Conservation (phyloP, 1,140 invertebrate species). For the Leptinotarsa texana region DNA sequence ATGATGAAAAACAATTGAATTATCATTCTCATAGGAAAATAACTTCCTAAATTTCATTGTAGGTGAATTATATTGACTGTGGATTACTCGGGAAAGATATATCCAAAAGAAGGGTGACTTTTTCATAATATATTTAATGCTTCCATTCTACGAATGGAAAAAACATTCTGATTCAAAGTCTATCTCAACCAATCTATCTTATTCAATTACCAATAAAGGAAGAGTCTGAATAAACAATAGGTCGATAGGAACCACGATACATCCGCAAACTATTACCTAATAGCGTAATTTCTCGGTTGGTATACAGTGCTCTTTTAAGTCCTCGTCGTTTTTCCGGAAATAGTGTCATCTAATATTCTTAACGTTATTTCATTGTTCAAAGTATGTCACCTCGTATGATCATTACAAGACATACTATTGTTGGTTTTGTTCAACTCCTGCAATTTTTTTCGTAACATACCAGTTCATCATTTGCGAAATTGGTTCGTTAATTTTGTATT, state of each 20-base stretch:
- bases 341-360: background rate
- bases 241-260: background rate
- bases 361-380: slow-evolving; percentile 13
- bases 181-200: too few species aligned
- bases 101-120: too few species aligned
- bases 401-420: background rate
- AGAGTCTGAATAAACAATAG: background rate
- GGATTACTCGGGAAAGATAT: too few species aligned
- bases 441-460: background rate
- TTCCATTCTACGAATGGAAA: too few species aligned
- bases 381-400: slow-evolving; percentile 9
- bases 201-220: background rate
- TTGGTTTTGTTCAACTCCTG: background rate
- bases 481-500: too few species aligned
- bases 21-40: too few species aligned
- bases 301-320: slow-evolving; percentile 24
- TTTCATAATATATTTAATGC: too few species aligned
- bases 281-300: slow-evolving; percentile 21
- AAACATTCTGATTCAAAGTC: too few species aligned
- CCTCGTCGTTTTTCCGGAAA: slow-evolving; percentile 36
- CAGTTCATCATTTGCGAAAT: too few species aligned
- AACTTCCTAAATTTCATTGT: too few species aligned
- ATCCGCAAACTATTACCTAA: background rate
- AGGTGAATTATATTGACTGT: too few species aligned
- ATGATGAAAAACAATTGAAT: too few species aligned